Evolutionary conservation across 2,113 vertebrate genomes (phyloP).

Genomic region (Struthio camelus): DNA sequence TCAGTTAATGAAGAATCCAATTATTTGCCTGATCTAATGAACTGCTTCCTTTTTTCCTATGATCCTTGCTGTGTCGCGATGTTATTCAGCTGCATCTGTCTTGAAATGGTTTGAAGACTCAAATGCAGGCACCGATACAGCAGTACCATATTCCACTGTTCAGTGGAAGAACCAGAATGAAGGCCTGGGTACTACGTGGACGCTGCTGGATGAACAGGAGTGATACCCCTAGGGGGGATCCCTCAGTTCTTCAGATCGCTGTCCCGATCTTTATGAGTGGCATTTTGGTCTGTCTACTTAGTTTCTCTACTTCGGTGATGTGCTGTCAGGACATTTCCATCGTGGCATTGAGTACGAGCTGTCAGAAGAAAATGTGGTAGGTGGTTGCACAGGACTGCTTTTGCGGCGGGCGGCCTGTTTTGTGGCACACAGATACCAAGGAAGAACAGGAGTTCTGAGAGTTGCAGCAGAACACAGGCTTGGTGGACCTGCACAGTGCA

Average conservation of each 20-base stretch:
- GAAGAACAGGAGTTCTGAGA: fast-evolving
- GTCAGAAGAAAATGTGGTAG: neutral
- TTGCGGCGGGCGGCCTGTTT: neutral
- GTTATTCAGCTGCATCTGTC: neutral
- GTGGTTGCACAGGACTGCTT: neutral
- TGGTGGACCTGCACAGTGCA: neutral
- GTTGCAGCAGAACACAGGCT: neutral
- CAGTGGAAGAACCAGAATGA: neutral
- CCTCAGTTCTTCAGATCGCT: neutral
- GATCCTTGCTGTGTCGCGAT: neutral
- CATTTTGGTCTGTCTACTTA: neutral
- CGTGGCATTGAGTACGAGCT: neutral
- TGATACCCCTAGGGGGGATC: neutral
- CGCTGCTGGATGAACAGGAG: neutral
- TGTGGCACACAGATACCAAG: neutral
- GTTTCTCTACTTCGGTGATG: neutral
- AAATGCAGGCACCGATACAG: neutral
- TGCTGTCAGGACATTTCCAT: neutral
- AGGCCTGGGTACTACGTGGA: neutral
- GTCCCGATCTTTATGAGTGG: neutral
- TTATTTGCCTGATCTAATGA: neutral
- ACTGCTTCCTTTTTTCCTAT: neutral
- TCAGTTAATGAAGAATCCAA: neutral
- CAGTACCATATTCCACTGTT: neutral
- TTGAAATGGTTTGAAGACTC: neutral